A percentile compares a stretch with the other conserved stretches of the same genome.
phyloP scores from a whole-genome alignment of 2,888 invertebrate species.

The Xestoiulus laeticollis region DNA sequence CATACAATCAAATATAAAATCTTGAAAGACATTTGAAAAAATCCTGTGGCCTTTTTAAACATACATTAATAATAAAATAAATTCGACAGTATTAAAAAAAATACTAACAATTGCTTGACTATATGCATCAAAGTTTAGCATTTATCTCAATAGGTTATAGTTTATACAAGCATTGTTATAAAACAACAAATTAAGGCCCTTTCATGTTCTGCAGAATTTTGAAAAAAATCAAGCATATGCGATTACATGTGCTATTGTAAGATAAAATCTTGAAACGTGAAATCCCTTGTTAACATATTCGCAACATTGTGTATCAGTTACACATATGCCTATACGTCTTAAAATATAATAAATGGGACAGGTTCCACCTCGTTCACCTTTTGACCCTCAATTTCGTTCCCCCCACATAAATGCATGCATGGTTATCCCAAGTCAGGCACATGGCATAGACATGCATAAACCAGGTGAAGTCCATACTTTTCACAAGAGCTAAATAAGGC shows the following conservation, averaged over 20 bases:
- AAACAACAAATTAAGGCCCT: too few species aligned
- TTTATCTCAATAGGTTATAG: too few species aligned
- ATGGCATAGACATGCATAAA: neutral
- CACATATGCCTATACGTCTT: neutral
- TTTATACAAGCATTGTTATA: too few species aligned
- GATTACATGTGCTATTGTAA: neutral
- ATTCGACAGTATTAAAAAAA: too few species aligned
- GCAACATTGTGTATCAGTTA: neutral
- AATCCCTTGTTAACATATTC: neutral
- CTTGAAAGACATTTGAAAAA: too few species aligned
- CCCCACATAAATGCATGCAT: slow-evolving; percentile 4
- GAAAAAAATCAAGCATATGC: too few species aligned
- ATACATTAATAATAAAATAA: too few species aligned
- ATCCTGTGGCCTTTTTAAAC: too few species aligned
- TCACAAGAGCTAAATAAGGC: neutral
- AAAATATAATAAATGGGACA: slow-evolving; percentile 8
- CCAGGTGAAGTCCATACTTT: neutral
- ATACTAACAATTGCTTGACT: too few species aligned
- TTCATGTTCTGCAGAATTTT: too few species aligned
- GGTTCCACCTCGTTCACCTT: slow-evolving; percentile 37
- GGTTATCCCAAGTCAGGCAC: neutral
- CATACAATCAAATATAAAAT: too few species aligned
- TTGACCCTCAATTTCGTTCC: slow-evolving; percentile 35
- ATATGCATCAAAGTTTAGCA: too few species aligned
- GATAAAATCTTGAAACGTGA: neutral